Conservation (phyloP, 1,140 invertebrate genomes). For the Drosophila ananassae region DNA sequence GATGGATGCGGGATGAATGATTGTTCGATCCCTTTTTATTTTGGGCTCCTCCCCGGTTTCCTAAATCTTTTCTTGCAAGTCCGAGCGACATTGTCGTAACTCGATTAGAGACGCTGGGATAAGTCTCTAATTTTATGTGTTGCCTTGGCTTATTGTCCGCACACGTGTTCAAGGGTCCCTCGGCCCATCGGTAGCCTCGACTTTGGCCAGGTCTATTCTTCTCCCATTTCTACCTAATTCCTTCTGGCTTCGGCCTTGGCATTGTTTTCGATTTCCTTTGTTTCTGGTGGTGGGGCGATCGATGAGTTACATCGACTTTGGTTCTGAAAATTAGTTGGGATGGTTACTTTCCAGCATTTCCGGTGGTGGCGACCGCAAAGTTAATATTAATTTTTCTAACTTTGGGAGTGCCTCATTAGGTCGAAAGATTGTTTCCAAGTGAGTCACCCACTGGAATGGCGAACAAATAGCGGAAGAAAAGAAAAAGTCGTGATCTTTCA, state of each 20-base stretch:
- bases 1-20: conserved; percentile 51
- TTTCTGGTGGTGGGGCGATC: conserved; percentile 25
- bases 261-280: conserved; percentile 79
- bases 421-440: conserved; percentile 7
- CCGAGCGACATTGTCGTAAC: conserved; percentile 78
- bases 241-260: conserved; percentile 57
- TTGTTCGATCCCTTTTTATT: conserved; percentile 64
- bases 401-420: conserved; percentile 31
- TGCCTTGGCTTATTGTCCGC: conserved; percentile 74
- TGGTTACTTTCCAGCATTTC: conserved; percentile 36
- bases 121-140: conserved; percentile 76
- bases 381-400: background rate
- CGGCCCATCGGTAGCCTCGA: conserved; percentile 45
- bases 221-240: conserved; percentile 32
- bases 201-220: conserved; percentile 8
- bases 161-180: conserved; percentile 72
- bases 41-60: conserved; percentile 14
- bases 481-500: conserved; percentile 36
- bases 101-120: conserved; percentile 76
- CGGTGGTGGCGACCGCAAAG: conserved; percentile 32
- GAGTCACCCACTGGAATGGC: conserved; percentile 7
- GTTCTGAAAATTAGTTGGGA: background rate
- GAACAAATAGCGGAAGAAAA: conserved; percentile 17
- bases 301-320: conserved; percentile 46
- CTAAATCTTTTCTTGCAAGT: conserved; percentile 35